phyloP scores from a whole-genome alignment of 2,797 vertebrate species.

The Danio kyathit region DNA sequence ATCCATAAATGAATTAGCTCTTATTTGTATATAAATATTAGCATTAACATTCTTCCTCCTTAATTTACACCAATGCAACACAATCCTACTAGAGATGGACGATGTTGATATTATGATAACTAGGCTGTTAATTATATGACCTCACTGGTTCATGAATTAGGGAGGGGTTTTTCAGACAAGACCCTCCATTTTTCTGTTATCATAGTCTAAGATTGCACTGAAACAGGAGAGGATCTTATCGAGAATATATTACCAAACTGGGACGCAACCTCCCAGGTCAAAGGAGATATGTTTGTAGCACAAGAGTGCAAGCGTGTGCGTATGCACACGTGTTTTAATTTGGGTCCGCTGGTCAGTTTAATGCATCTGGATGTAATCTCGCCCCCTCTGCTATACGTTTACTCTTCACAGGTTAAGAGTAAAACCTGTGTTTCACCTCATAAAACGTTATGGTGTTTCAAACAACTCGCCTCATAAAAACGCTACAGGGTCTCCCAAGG shows the following conservation, averaged over 20 bases:
- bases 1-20: slow-evolving; percentile 7
- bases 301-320: slow-evolving; percentile 37
- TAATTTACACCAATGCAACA: slow-evolving; percentile 45
- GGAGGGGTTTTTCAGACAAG: slow-evolving; percentile 43
- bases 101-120: slow-evolving; percentile 65
- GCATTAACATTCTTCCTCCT: slow-evolving; percentile 22
- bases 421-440: slow-evolving; percentile 80
- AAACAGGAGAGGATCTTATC: slow-evolving; percentile 61
- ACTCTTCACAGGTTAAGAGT: slow-evolving; percentile 75
- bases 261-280: slow-evolving; percentile 50
- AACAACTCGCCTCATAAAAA: slow-evolving; percentile 80
- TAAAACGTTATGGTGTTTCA: slow-evolving; percentile 83
- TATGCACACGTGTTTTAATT: slow-evolving; percentile 50
- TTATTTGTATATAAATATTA: slow-evolving; percentile 34
- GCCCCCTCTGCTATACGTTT: slow-evolving; percentile 64
- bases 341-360: slow-evolving; percentile 56
- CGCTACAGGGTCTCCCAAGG: slow-evolving; percentile 77
- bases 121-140: slow-evolving; percentile 62
- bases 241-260: slow-evolving; percentile 54
- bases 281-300: slow-evolving; percentile 51
- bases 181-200: slow-evolving; percentile 59
- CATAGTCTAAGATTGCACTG: slow-evolving; percentile 60
- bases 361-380: slow-evolving; percentile 66
- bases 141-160: slow-evolving; percentile 60
- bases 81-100: slow-evolving; percentile 41